Percentiles rank a stretch among this genome's conserved stretches.
phyloP scores from a whole-genome alignment of 2,888 invertebrate species.

The Beris morrisii region DNA sequence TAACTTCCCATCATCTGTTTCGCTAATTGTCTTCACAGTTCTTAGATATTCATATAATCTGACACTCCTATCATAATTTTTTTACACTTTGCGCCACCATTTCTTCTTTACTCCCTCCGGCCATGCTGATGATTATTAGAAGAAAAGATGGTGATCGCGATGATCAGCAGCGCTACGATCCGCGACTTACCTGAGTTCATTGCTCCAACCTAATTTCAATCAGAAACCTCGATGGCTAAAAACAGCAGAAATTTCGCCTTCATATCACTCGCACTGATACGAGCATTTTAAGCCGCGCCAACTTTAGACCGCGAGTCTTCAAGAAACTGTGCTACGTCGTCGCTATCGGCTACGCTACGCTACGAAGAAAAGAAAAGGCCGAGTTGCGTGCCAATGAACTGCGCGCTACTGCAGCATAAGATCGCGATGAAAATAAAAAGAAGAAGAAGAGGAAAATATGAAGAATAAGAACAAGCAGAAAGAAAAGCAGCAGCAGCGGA shows the following conservation, averaged over 20 bases:
- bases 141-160: no score
- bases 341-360: background rate
- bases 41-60: no score
- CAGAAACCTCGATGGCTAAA: constrained; percentile 13
- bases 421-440: background rate
- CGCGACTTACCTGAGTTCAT: constrained; percentile 21
- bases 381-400: constrained; percentile 30
- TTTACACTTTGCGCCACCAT: no score
- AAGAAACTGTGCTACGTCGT: no score
- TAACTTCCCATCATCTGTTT: no score
- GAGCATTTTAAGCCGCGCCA: constrained; percentile 31
- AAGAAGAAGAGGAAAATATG: constrained; percentile 1
- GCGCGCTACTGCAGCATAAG: constrained; percentile 11
- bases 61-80: no score
- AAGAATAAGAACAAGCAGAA: constrained; percentile 13
- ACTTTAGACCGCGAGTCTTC: no score
- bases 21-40: no score
- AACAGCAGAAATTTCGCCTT: constrained; percentile 30
- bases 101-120: no score
- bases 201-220: constrained; percentile 32
- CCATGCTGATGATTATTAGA: no score
- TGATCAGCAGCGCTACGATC: no score
- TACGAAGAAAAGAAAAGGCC: constrained; percentile 20
- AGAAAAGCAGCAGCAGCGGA: background rate
- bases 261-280: constrained; percentile 28